phyloP scores from a whole-genome alignment of 2,888 invertebrate species.

The Sialis fuliginosa region DNA sequence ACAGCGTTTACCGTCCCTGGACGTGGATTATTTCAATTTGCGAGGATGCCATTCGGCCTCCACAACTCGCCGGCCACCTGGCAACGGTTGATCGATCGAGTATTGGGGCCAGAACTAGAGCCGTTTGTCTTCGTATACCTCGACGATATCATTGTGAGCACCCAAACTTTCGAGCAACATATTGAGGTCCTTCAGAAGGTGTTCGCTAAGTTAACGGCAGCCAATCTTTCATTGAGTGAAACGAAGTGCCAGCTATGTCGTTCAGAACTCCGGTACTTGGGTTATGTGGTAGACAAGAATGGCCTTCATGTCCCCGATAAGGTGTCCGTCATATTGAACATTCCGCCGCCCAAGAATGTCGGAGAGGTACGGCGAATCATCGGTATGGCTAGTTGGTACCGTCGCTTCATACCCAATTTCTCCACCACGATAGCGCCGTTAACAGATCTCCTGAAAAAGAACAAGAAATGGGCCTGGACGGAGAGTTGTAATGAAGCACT shows the following conservation, averaged over 20 bases:
- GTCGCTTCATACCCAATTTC: slow-evolving; percentile 14
- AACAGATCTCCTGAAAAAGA: slow-evolving; percentile 2
- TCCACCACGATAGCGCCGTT: slow-evolving; percentile 9
- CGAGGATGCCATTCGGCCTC: slow-evolving; percentile 10
- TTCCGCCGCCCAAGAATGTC: slow-evolving; percentile 11
- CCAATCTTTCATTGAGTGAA: neutral
- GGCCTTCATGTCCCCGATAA: slow-evolving; percentile 11
- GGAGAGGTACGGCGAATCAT: slow-evolving; percentile 14
- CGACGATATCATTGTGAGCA: slow-evolving; percentile 10
- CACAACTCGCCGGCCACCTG: slow-evolving; percentile 10
- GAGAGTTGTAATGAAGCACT: slow-evolving; percentile 3
- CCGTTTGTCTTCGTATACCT: slow-evolving; percentile 9
- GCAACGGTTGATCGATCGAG: slow-evolving; percentile 10
- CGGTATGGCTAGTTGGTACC: slow-evolving; percentile 16
- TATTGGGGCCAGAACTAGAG: slow-evolving; percentile 9
- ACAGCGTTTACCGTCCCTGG: neutral
- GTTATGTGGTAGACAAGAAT: slow-evolving; percentile 13
- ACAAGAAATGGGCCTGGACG: slow-evolving; percentile 5
- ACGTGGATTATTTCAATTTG: neutral
- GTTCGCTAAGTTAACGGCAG: too few species aligned
- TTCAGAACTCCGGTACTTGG: slow-evolving; percentile 12
- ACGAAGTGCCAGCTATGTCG: slow-evolving; percentile 10
- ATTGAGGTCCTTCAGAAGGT: slow-evolving; percentile 5
- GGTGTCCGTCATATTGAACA: slow-evolving; percentile 7
- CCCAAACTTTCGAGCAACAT: slow-evolving; percentile 10